Evolutionary conservation across 2,888 invertebrate genomes (phyloP), one percentile per base, ranked within the genome.

Genomic region (Hetaerina titia): DNA sequence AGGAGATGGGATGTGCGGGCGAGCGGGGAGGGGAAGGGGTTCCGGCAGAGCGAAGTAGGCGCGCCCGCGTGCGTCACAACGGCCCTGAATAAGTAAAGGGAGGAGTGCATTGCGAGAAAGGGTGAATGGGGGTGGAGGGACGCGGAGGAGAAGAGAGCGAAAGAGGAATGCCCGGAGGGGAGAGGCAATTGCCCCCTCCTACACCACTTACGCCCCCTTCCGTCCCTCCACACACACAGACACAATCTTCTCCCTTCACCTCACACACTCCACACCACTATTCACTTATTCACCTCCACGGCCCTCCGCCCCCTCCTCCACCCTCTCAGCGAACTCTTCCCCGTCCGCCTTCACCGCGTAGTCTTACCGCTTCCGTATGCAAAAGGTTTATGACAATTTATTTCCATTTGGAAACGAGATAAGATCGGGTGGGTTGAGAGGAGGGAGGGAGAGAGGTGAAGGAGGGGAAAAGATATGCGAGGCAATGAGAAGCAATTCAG

Each of bases 21-120:
- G 89, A 11, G 57, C n/a, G 88, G 11, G 17, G 45, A 17, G 6
- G 1, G 69, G 45, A 7, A 13, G 57, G 89, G 7, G 89, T 22
- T 58, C 89, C 56, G 89, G 58, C 89, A 89, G 89, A 89, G 57
- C 31, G 81, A 81, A 81, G 81, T 81, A 81, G 81, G 81, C 81
- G 81, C 81, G 25, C 81, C 81, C 81, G 81, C 81, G 81, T 81
- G 81, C 81, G 81, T 81, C 81, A 81, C 81, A 81, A 81, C 81
- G 81, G 57, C 89, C 89, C 89, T 58, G 89, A 89, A 89, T 58
- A 57, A 89, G 89, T 56, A 89, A 89, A 89, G 57, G 57, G 89
- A 89, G 89, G 58, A 89, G 89, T 56, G 58, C 56, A 89, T 89
- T 81, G 89, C 56, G 89, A 89, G 89, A 89, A 58, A 89, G 89